phyloP scores from a whole-genome alignment of 2,888 invertebrate species.

The Cephus runcator region DNA sequence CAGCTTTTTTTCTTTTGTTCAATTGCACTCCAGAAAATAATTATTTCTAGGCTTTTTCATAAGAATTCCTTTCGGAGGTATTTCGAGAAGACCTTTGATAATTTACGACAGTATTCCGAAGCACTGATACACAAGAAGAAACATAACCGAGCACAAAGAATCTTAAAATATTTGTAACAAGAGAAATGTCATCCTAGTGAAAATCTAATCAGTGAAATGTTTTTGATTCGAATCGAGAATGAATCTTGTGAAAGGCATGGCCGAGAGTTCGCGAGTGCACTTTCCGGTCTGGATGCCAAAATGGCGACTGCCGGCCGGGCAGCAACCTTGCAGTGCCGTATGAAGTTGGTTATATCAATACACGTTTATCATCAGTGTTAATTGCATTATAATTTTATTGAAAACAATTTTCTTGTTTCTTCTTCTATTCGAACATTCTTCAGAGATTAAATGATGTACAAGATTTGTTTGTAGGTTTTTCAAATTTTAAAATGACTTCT shows the following conservation, averaged over 20 bases:
- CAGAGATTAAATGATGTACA: background rate
- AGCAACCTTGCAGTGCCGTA: slow-evolving; percentile 36
- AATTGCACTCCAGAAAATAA: background rate
- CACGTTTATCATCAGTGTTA: background rate
- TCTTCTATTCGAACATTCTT: background rate
- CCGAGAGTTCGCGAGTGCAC: slow-evolving; percentile 32
- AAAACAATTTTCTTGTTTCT: slow-evolving; percentile 5
- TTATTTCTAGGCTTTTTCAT: background rate
- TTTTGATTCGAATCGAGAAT: background rate
- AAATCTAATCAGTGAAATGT: background rate
- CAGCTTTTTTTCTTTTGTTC: background rate
- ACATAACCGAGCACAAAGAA: background rate
- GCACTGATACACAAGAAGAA: background rate
- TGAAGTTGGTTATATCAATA: slow-evolving; percentile 8
- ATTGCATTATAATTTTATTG: background rate
- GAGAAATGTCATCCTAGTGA: background rate
- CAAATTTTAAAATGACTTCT: background rate
- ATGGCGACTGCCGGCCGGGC: slow-evolving; percentile 62
- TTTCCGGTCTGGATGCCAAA: slow-evolving; percentile 61
- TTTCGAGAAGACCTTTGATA: background rate
- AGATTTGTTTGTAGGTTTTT: background rate
- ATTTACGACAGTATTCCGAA: background rate
- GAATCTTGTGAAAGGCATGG: background rate
- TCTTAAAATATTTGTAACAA: background rate
- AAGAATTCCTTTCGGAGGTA: background rate